A percentile compares a stretch with the other conserved stretches of the same genome.
Evolutionary conservation across 2,888 invertebrate genomes (phyloP).

Genomic region (Rhorus exstirpatorius): DNA sequence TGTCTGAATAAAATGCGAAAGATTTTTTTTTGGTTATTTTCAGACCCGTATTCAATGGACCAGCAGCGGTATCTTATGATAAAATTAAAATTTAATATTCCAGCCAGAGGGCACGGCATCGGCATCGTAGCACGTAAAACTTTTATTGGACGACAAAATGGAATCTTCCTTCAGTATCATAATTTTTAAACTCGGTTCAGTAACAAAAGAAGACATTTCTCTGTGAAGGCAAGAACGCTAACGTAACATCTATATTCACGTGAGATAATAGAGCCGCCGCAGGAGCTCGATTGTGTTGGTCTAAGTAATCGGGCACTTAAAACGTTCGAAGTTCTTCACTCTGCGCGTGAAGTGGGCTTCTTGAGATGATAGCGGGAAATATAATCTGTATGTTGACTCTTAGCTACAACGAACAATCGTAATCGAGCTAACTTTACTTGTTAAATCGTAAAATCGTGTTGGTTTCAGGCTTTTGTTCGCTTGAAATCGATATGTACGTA

Average conservation of each 20-base stretch:
- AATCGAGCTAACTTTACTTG: neutral
- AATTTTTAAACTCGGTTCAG: neutral
- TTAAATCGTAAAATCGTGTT: constrained; percentile 7
- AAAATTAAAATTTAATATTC: neutral
- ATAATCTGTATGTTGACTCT: neutral
- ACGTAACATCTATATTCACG: constrained; percentile 11
- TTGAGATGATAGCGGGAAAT: constrained; percentile 2
- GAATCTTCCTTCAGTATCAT: neutral
- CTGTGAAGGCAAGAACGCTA: neutral
- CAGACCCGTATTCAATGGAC: neutral
- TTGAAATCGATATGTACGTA: neutral
- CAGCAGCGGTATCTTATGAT: neutral
- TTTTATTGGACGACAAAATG: neutral
- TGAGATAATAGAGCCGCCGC: constrained; percentile 32
- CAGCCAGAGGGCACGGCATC: neutral
- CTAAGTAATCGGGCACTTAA: constrained; percentile 56
- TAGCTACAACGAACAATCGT: constrained; percentile 1
- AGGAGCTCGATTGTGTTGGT: constrained; percentile 48
- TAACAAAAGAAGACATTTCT: constrained; percentile 19
- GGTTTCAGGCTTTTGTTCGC: neutral
- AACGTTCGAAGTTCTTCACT: constrained; percentile 36
- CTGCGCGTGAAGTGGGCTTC: constrained; percentile 1
- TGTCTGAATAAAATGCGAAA: neutral
- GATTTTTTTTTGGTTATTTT: neutral
- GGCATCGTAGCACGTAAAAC: neutral